Evolutionary conservation across 2,888 invertebrate species (phyloP).

Genomic region (Apamea sordens): DNA sequence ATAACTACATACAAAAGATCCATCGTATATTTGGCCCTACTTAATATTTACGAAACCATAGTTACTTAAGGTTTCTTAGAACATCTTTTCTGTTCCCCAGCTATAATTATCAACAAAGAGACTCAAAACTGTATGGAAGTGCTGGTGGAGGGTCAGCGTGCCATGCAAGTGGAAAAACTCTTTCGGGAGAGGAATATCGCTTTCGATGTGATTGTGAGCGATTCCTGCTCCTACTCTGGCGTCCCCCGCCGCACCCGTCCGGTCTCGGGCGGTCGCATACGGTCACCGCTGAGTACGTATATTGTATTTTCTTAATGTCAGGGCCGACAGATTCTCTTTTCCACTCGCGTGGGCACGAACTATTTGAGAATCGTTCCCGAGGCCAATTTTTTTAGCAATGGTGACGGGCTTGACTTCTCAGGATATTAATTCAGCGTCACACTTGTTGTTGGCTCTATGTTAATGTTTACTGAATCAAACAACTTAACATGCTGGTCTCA

Average conservation of each 20-base stretch:
- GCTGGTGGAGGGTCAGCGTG: conserved; percentile 79
- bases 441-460: not conserved
- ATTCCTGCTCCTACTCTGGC: conserved; percentile 53
- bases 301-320: conserved; percentile 2
- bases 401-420: not conserved
- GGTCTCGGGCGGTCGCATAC: conserved; percentile 45
- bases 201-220: conserved; percentile 73
- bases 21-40: no score
- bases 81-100: conserved; percentile 65
- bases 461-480: not conserved
- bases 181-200: conserved; percentile 79
- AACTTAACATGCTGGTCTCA: no score
- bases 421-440: not conserved
- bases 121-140: conserved; percentile 74
- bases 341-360: not conserved
- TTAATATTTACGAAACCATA: no score
- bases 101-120: conserved; percentile 83
- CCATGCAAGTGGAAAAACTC: conserved; percentile 80
- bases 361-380: not conserved
- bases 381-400: not conserved
- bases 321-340: not conserved
- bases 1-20: not conserved
- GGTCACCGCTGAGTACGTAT: conserved; percentile 68
- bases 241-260: conserved; percentile 58
- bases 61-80: not conserved